Evolutionary conservation across 1,140 invertebrate genomes (phyloP).

Genomic region (Sarcophaga peregrina): DNA sequence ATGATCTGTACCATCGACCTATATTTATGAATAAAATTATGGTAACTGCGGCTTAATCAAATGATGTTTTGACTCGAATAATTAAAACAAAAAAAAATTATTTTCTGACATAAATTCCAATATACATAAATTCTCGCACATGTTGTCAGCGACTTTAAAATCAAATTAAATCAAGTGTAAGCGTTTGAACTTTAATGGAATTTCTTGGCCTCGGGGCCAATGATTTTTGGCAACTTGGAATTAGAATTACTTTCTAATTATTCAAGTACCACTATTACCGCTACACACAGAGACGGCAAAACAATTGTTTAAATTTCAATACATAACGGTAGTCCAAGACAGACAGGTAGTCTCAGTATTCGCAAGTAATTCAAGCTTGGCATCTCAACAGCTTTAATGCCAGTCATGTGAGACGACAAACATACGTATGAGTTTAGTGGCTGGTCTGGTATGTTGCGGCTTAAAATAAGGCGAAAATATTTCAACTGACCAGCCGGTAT

Average conservation of each 20-base stretch:
- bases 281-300: neutral
- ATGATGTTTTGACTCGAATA: no score
- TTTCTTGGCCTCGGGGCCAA: neutral
- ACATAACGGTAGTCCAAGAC: neutral
- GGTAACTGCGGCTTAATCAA: no score
- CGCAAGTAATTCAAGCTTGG: neutral
- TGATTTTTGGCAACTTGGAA: neutral
- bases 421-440: neutral
- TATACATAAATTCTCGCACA: no score
- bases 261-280: neutral
- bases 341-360: neutral
- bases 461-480: no score
- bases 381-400: neutral
- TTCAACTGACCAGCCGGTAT: neutral
- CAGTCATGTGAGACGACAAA: neutral
- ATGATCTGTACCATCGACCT: no score
- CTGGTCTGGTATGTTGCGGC: neutral
- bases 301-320: neutral
- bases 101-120: no score
- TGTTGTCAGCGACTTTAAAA: no score
- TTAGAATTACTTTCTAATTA: conserved; percentile 36
- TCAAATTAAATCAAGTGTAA: no score
- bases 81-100: no score
- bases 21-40: no score
- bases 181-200: neutral